Base-by-base conservation (phyloP, 2,113 vertebrate species). In the Noturus placidus region DNA sequence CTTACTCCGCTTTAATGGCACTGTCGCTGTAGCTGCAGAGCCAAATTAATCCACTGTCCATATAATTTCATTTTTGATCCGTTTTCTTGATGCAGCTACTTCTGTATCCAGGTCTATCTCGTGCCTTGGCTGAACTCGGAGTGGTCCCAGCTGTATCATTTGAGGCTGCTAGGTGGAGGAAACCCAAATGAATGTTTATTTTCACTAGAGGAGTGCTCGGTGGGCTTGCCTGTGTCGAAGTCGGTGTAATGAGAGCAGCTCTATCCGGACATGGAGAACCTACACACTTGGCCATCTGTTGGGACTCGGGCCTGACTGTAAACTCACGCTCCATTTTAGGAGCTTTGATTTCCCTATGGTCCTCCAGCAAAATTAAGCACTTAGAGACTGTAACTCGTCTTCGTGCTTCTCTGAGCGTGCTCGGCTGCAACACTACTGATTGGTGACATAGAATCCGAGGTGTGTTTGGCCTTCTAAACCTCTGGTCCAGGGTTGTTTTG, bases 121-220 rank as follows among this genome's bases (percentile, higher is more conserved):
- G 56, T 83, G 82, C 57, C 50, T 85, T 19, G 52, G 56, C 65
- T 91, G 72, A 67, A 38, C 78, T 76, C 33, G 4, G 33, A 46
- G 78, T 59, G 67, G 76, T 86, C 46, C 33, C 30, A 30, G 76
- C 74, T 67, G 67, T 82, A 27, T 80, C 38, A 80, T 88, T 74
- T 63, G 15, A 79, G 25, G 52, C 57, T 25, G 33, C 38, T 54
- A 61, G 67, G 38, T 69, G 67, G n/a, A 88, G 76, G 86, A 85
- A 90, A 87, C 84, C 76, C 74, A 83, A 89, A 92, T 88, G 90
- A 90, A 89, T 90, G 88, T 89, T 91, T 91, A 91, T 86, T 88
- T 90, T 86, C 86, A 78, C 87, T 82, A 81, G 81, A 80, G 33
- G 89, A 90, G 89, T 65, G 80, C n/a, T 77, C 79, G 38, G 25